Evolutionary conservation across 2,888 invertebrate species (phyloP).

Genomic region (Chaetogeoica ovagalla): DNA sequence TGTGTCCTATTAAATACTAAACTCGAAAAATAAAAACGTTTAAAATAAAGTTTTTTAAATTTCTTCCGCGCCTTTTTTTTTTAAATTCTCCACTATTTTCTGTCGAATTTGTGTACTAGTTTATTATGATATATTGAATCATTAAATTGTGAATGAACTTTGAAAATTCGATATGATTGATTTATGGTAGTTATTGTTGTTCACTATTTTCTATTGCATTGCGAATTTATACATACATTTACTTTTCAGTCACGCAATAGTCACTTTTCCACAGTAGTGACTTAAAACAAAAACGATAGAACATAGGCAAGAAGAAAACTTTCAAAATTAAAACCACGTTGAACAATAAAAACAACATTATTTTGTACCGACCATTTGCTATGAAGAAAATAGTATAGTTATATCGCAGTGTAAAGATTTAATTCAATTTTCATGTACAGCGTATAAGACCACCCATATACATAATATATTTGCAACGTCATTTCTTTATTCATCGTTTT

Average conservation of each 20-base stretch:
- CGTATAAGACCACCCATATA: not conserved
- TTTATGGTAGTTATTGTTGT: not conserved
- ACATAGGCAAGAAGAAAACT: not conserved
- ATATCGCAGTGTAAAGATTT: slow-evolving; percentile 11
- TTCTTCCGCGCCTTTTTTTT: not conserved
- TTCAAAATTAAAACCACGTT: slow-evolving; percentile 23
- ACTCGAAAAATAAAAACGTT: not conserved
- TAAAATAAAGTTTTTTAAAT: not conserved
- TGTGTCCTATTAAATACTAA: not conserved
- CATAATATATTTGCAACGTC: slow-evolving; percentile 16
- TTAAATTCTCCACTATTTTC: not conserved
- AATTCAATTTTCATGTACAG: slow-evolving; percentile 32
- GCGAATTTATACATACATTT: not conserved
- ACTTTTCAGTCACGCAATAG: not conserved
- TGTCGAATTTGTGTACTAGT: not conserved
- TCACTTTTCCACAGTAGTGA: not conserved
- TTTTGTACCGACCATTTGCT: slow-evolving; percentile 11
- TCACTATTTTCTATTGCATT: not conserved
- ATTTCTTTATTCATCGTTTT: slow-evolving; percentile 15
- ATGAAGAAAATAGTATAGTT: slow-evolving; percentile 17
- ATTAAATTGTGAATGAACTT: not conserved
- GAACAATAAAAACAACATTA: slow-evolving; percentile 7
- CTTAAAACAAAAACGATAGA: slow-evolving; percentile 3
- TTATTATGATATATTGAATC: not conserved
- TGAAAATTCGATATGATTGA: not conserved